Evolutionary conservation across 2,888 invertebrate species (phyloP), one percentile per base, ranked within the genome.

Genomic region (Oscheius sp.): DNA sequence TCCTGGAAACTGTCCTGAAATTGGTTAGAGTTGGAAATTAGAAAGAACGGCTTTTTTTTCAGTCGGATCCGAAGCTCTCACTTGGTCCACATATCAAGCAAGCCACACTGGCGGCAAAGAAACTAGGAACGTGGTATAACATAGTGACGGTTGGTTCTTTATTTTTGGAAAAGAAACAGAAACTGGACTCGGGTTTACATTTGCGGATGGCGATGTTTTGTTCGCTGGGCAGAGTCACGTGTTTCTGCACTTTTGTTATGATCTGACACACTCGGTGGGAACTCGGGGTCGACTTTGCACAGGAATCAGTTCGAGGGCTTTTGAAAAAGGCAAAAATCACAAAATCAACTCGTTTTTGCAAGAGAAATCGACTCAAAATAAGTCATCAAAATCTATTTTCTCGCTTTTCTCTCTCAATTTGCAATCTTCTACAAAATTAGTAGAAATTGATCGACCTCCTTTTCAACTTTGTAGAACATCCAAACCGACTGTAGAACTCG

Each of bases 101-200:
- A 55, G 70, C 79, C 17, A 80, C 80, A 5, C 69, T 85, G 37
- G 71, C 67, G n/a, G 76, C 82, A 23, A 73, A 77, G 52, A 74
- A 75, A 57, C 53, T 85, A 45, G 85, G 85, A 65, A 82, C 80
- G 15, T 83, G 85, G 84, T 69, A 65, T 39, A 71, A 82, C 25
- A 61, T 84, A 37, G 68, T 74, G 37, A 76, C 78, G 71, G 83
- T 83, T 34, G 52, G 74, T 68, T 50, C 3, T 39, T n/a, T 15
- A 58, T 15, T 25, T 53, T 53, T 12, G 12, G 12, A 10, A 34
- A 10, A 10, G 6, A 12, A 12, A 34, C 37, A 12, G 37, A n/a
- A n/a, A n/a, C 12, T 34, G 12, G 37, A 10, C 6, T 34, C 37
- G 6, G 6, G 37, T 34, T 34, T 34, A 10, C 37, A 6, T 34